Evolutionary conservation across 2,113 vertebrate species (phyloP).

Genomic region (Pangasianodon hypophthalmus): DNA sequence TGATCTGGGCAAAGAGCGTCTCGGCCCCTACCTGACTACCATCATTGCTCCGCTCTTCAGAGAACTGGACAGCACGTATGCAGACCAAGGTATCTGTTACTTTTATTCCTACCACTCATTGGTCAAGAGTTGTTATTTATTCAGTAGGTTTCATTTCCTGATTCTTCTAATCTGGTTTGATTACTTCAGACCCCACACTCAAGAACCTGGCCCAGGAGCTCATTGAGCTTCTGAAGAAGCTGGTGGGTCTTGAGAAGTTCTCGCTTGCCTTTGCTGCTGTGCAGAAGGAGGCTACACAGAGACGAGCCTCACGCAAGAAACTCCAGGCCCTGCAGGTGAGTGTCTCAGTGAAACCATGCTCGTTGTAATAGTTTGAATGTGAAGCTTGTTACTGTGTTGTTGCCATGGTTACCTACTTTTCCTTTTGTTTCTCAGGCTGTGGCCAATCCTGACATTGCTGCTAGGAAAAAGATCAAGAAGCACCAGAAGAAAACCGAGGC

Average conservation of each 20-base stretch:
- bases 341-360: not conserved
- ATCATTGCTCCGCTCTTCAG: conserved; percentile 87
- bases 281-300: conserved; percentile 86
- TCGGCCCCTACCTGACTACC: conserved; percentile 83
- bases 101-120: not conserved
- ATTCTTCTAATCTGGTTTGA: not conserved
- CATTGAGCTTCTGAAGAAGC: conserved; percentile 89
- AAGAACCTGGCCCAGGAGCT: conserved; percentile 96
- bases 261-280: conserved; percentile 87
- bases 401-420: not conserved
- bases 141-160: not conserved
- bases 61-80: conserved; percentile 94
- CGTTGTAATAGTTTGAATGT: not conserved
- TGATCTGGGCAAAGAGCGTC: conserved; percentile 85
- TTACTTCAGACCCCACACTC: conserved; percentile 82
- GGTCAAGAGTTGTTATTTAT: not conserved
- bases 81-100: conserved; percentile 85
- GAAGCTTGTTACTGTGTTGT: not conserved
- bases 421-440: conserved; percentile 77
- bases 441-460: conserved; percentile 90
- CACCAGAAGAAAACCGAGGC: conserved; percentile 91
- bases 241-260: conserved; percentile 87
- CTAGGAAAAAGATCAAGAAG: conserved; percentile 93
- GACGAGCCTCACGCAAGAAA: conserved; percentile 81
- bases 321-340: conserved; percentile 88